A percentile compares a stretch with the other conserved stretches of the same genome.
phyloP scores from a whole-genome alignment of 2,888 invertebrate species.

The Andrena bicolor region DNA sequence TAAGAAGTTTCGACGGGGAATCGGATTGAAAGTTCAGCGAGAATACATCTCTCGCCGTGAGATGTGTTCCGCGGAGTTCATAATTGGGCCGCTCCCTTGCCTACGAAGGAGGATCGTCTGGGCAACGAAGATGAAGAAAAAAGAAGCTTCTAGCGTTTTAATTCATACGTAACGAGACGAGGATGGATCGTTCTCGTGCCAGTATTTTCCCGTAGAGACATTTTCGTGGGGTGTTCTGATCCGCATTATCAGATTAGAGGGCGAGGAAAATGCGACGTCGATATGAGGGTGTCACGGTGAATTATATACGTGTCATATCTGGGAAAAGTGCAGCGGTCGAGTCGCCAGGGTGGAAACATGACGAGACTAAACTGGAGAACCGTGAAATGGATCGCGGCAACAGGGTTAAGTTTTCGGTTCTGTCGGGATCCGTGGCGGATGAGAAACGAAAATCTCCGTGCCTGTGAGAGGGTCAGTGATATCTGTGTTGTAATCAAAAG shows the following conservation, averaged over 20 bases:
- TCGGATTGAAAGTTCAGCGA: conserved; percentile 35
- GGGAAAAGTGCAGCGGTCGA: conserved; percentile 52
- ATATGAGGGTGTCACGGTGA: conserved; percentile 37
- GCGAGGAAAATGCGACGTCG: conserved; percentile 17
- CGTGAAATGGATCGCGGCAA: conserved; percentile 66
- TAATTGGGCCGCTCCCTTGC: conserved; percentile 11
- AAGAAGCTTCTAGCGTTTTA: conserved; percentile 22
- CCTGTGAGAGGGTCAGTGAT: background rate
- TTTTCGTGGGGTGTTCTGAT: conserved; percentile 30
- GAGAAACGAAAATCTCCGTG: conserved; percentile 7
- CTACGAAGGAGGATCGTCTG: background rate
- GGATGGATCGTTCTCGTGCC: background rate
- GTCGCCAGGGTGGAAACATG: conserved; percentile 50
- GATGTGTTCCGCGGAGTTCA: conserved; percentile 35
- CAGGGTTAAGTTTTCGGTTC: conserved; percentile 68
- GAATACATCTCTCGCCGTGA: conserved; percentile 25
- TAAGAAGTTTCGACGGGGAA: conserved; percentile 29
- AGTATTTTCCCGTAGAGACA: conserved; percentile 26
- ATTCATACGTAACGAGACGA: conserved; percentile 28
- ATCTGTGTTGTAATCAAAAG: background rate
- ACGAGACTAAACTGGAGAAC: conserved; percentile 67
- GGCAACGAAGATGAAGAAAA: background rate
- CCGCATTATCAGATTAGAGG: conserved; percentile 61
- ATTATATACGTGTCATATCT: conserved; percentile 56
- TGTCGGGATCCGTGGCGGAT: conserved; percentile 51